Conservation (phyloP, 1,140 invertebrate genomes). For the Leptopilina boulardi region DNA sequence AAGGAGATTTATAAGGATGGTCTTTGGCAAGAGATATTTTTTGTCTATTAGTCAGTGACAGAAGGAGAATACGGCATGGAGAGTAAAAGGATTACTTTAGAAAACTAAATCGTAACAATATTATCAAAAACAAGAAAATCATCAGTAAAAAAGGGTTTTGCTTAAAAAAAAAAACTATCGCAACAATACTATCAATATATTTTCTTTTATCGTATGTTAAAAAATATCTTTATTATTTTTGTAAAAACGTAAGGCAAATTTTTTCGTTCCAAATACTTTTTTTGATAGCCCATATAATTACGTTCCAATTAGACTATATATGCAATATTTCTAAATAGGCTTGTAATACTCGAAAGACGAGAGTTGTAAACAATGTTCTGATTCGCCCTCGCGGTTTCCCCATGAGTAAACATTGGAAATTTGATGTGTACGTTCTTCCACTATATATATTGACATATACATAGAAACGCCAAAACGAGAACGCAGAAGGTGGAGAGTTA, state of each 20-base stretch:
- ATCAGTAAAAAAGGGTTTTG: not conserved
- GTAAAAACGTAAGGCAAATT: no score
- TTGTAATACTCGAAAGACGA: conserved; percentile 61
- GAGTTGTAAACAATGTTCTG: conserved; percentile 62
- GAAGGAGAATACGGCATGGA: no score
- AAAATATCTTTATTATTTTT: no score
- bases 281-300: no score
- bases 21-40: no score
- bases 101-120: not conserved
- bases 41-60: no score
- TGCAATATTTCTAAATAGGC: conserved; percentile 56
- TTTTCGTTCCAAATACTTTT: no score
- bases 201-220: no score
- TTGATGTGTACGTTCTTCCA: conserved; percentile 45
- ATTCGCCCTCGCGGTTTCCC: conserved; percentile 45
- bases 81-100: not conserved
- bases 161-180: no score
- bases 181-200: no score
- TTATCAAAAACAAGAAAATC: not conserved
- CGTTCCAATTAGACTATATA: not conserved
- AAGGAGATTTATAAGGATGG: no score
- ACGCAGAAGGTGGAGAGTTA: conserved; percentile 69
- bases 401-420: conserved; percentile 42
- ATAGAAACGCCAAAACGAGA: conserved; percentile 45
- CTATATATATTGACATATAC: conserved; percentile 52